Conservation (phyloP, 2,113 vertebrate species). For the Charadrius vociferus region DNA sequence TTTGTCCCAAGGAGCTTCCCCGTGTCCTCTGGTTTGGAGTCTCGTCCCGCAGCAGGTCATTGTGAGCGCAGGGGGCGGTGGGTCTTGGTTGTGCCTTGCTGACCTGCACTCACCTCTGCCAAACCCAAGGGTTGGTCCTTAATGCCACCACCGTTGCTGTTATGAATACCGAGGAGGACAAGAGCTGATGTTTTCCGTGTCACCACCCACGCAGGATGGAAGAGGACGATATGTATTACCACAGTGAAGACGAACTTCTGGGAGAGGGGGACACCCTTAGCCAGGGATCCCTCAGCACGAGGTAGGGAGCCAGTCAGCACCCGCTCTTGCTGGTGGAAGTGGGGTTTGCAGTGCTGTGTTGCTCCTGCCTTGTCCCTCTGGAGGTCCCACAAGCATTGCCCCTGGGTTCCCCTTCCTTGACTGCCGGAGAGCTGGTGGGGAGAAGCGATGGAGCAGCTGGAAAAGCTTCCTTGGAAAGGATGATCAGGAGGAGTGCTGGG, state of each 20-base stretch:
- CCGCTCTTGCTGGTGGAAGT: background rate
- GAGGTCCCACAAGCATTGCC: background rate
- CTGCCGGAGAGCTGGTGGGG: background rate
- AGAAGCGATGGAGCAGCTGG: background rate
- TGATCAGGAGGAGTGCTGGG: background rate
- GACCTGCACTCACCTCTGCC: background rate
- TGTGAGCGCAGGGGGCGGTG: background rate
- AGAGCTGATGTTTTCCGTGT: background rate
- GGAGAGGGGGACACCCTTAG: constrained; percentile 46
- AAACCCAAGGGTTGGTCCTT: background rate
- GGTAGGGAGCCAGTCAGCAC: background rate
- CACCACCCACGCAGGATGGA: constrained; percentile 24
- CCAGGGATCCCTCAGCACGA: constrained; percentile 39
- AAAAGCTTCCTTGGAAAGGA: background rate
- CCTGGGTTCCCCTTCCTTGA: background rate
- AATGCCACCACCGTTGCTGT: background rate
- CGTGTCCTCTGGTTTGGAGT: background rate
- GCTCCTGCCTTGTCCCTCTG: background rate
- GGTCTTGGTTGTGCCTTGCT: background rate
- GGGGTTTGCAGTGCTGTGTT: background rate
- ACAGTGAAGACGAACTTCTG: constrained; percentile 42
- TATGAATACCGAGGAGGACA: accelerated
- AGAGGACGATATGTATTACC: constrained; percentile 24
- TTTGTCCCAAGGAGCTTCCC: background rate
- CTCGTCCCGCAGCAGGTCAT: background rate